phyloP scores from a whole-genome alignment of 2,113 vertebrate genomes.

The Mesembrinibis cayennensis region DNA sequence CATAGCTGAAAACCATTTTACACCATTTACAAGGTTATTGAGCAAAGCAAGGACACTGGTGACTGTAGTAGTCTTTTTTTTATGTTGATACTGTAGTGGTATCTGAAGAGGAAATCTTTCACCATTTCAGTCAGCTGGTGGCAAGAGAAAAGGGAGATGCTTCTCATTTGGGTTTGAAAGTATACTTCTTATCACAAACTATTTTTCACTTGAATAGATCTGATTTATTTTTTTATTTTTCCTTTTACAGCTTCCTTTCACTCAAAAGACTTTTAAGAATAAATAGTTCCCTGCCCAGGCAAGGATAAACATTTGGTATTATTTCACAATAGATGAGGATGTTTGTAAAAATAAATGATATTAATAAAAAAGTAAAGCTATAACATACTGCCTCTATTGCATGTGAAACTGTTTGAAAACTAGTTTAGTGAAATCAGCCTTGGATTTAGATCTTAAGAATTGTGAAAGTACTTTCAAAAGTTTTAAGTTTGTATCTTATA shows the following conservation, averaged over 20 bases:
- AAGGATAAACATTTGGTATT: not conserved
- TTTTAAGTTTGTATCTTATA: not conserved
- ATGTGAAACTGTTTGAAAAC: not conserved
- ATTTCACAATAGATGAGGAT: not conserved
- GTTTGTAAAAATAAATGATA: not conserved
- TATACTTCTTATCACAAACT: not conserved
- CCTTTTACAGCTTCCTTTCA: not conserved
- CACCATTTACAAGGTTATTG: not conserved
- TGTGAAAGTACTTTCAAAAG: not conserved
- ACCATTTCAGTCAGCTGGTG: not conserved
- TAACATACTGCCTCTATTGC: not conserved
- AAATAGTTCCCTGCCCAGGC: not conserved
- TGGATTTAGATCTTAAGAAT: not conserved
- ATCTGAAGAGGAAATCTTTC: not conserved
- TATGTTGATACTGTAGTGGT: not conserved
- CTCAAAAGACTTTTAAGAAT: not conserved
- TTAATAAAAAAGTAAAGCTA: not conserved
- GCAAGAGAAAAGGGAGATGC: not conserved
- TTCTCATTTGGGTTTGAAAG: not conserved
- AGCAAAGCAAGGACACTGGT: not conserved
- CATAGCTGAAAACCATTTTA: not conserved
- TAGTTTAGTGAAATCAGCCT: not conserved
- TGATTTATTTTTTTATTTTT: not conserved
- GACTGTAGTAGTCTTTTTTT: not conserved
- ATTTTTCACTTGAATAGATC: not conserved